Conservation (phyloP, 2,113 vertebrate genomes). For the Cebus imitator region DNA sequence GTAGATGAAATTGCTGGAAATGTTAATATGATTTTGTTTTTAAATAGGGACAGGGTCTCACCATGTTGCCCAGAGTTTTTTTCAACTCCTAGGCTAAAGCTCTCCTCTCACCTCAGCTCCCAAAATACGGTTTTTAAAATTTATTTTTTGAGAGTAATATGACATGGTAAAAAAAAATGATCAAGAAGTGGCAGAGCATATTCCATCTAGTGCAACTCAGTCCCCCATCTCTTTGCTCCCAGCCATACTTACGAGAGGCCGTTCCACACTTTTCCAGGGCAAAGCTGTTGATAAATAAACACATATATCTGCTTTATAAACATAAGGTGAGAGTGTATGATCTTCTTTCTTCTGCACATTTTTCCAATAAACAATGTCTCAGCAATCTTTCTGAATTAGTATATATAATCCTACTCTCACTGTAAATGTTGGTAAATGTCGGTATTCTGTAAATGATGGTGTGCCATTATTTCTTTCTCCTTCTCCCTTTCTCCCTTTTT, state of each 20-base stretch:
- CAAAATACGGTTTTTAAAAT: not conserved
- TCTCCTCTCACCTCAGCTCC: not conserved
- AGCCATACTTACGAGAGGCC: accelerated
- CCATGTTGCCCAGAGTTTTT: not conserved
- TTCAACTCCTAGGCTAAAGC: not conserved
- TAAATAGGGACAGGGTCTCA: not conserved
- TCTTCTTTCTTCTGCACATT: not conserved
- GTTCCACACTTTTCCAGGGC: accelerated
- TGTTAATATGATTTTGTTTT: not conserved
- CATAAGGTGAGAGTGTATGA: not conserved
- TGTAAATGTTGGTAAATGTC: accelerated
- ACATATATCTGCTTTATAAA: accelerated
- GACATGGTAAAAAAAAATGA: not conserved
- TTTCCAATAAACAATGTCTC: not conserved
- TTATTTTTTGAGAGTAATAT: not conserved
- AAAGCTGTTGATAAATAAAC: accelerated
- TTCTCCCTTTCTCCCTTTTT: no score
- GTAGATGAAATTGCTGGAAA: not conserved
- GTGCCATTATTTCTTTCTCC: no score
- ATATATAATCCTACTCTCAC: not conserved
- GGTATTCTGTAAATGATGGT: accelerated
- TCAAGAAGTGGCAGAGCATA: no score
- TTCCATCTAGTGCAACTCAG: accelerated
- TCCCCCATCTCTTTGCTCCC: not conserved
- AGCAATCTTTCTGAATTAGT: not conserved